Base-by-base conservation (phyloP, 2,888 invertebrate genomes). In the Pseudeuparius sepicola region DNA sequence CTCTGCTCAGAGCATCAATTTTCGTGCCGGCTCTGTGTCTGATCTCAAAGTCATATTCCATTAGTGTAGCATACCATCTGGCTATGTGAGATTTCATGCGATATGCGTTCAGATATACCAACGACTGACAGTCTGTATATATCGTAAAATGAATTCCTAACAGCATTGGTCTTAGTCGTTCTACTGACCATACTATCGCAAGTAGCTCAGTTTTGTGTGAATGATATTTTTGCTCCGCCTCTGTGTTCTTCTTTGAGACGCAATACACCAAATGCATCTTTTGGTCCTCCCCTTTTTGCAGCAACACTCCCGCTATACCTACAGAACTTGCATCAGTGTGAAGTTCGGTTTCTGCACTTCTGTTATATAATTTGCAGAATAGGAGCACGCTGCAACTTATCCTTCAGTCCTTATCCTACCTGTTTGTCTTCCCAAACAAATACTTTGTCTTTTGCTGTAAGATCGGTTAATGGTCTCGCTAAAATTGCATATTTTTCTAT, bases 71-170 rank as follows among this genome's bases (percentile, higher is more conserved):
- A 23, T 34, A 43, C 50, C 50, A 50, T 20, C 50, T 23, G 6
- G 45, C 45, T 11, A 50, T 41, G 29, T 50, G 45, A 4, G 49
- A 44, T 30, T 48, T 43, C 4, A 47, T 50, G 38, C 47, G 50
- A 14, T 45, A 38, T 0, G 34, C 33, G 17, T 51, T 49, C 5
- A 50, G 30, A 35, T 45, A 46, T 1, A 46, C 34, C 3, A 53
- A 25, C 2, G 50, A 47, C 35, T 49, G 49, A 31, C 51, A 51
- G 39, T 55, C 54, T 0, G 47, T 52, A 1, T 50, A 34, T 4
- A 55, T 37, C 14, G 38, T 51, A 29, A 54, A 49, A 20, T 34
- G 26, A 4, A 52, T 44, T 4, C 46, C 46, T 11, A 51, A 32
- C 4, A 52, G 26, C 24, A 50, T 43, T n/a, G 41, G 24, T n/a